Conservation (phyloP, 2,797 vertebrate genomes). For the Austrolebias charrua region DNA sequence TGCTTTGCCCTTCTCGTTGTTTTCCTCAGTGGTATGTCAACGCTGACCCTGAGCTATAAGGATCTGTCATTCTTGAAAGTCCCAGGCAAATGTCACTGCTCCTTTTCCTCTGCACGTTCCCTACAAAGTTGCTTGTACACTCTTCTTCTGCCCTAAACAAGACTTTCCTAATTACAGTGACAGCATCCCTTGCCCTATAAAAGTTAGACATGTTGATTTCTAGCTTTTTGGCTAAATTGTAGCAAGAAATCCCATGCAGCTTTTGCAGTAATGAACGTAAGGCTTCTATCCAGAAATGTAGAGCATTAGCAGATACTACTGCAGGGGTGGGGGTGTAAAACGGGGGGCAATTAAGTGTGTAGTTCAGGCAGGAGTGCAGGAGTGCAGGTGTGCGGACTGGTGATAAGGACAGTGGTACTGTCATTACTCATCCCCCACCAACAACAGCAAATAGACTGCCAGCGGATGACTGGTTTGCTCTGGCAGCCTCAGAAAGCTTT, state of each 20-base stretch:
- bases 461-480: constrained; percentile 74
- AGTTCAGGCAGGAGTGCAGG: constrained; percentile 81
- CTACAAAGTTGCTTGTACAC: constrained; percentile 13
- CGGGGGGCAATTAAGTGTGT: constrained; percentile 83
- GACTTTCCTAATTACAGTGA: constrained; percentile 19
- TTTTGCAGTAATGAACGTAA: constrained; percentile 72
- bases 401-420: constrained; percentile 77
- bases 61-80: constrained; percentile 38
- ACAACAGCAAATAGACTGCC: constrained; percentile 80
- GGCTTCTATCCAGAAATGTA: constrained; percentile 79
- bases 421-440: constrained; percentile 82
- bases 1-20: constrained; percentile 27
- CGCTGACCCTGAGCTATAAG: constrained; percentile 45
- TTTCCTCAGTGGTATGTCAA: constrained; percentile 32
- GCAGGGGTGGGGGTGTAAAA: constrained; percentile 42
- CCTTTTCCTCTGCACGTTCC: constrained; percentile 23
- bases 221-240: constrained; percentile 24
- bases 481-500: constrained; percentile 79
- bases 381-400: constrained; percentile 84
- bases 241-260: constrained; percentile 66
- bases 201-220: constrained; percentile 40
- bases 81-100: constrained; percentile 37
- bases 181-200: constrained; percentile 18
- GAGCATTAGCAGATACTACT: constrained; percentile 80
- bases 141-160: constrained; percentile 2